Conservation (phyloP, 2,888 invertebrate species). For the Bellardia bayeri region DNA sequence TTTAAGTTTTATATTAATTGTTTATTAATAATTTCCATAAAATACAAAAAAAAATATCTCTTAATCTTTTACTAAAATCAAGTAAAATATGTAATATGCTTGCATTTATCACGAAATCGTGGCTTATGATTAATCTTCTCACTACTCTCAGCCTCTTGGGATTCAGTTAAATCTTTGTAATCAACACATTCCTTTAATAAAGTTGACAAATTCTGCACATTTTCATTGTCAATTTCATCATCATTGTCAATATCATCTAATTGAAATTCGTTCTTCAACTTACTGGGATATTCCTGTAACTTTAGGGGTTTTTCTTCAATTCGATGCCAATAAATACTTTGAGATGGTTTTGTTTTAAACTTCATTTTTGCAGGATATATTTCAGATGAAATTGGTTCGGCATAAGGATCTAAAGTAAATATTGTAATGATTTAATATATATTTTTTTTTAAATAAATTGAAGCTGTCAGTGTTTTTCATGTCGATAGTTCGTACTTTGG, state of each 20-base stretch:
- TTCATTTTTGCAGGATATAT: constrained; percentile 4
- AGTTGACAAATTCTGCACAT: neutral
- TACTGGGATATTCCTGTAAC: neutral
- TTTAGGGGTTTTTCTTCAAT: constrained; percentile 41
- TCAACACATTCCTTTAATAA: neutral
- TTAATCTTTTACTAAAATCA: neutral
- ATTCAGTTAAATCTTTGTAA: neutral
- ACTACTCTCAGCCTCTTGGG: neutral
- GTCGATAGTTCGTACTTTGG: no score
- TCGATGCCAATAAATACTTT: constrained; percentile 56
- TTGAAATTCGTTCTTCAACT: constrained; percentile 5
- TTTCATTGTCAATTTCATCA: neutral
- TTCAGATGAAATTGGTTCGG: constrained; percentile 51
- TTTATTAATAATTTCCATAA: neutral
- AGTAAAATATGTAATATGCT: neutral
- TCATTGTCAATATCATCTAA: constrained; percentile 5
- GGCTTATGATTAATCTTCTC: neutral
- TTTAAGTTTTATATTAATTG: neutral
- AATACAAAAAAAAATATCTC: neutral
- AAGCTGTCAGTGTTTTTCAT: no score
- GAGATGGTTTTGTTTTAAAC: constrained; percentile 1
- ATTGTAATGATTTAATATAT: neutral
- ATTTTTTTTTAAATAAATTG: no score
- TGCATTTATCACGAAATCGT: constrained; percentile 11
- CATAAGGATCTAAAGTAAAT: constrained; percentile 6